Evolutionary conservation across 2,797 vertebrate genomes (phyloP).

Genomic region (Fratercula arctica): DNA sequence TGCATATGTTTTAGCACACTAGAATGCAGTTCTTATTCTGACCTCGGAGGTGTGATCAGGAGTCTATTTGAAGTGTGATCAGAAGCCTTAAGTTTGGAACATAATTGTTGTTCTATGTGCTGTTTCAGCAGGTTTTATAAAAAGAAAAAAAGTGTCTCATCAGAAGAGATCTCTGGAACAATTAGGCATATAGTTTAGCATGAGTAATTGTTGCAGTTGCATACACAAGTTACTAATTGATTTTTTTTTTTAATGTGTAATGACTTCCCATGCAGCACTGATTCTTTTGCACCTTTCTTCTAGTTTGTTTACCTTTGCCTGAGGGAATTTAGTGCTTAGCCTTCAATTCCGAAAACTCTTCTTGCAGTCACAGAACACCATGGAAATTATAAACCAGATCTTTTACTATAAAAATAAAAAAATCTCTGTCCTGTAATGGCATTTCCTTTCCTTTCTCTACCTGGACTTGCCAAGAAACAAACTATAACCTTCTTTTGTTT

Average conservation of each 20-base stretch:
- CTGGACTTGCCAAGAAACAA: background rate
- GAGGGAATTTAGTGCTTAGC: background rate
- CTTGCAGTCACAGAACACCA: background rate
- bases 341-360: background rate
- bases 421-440: fast-evolving
- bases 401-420: background rate
- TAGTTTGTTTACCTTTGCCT: background rate
- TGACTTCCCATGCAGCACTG: background rate
- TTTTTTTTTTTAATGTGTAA: background rate
- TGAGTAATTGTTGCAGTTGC: background rate
- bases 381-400: background rate
- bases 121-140: background rate
- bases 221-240: background rate
- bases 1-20: background rate
- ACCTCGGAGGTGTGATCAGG: background rate
- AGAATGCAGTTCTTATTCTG: background rate
- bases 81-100: background rate
- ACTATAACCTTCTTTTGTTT: background rate
- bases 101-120: background rate
- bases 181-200: background rate
- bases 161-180: background rate
- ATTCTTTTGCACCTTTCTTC: background rate
- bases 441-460: background rate
- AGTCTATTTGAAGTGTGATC: background rate
- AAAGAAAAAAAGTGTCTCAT: background rate